A percentile compares a stretch with the other conserved stretches of the same genome.
Evolutionary conservation across 2,888 invertebrate genomes (phyloP).

Genomic region (Caenorhabditis sp.): DNA sequence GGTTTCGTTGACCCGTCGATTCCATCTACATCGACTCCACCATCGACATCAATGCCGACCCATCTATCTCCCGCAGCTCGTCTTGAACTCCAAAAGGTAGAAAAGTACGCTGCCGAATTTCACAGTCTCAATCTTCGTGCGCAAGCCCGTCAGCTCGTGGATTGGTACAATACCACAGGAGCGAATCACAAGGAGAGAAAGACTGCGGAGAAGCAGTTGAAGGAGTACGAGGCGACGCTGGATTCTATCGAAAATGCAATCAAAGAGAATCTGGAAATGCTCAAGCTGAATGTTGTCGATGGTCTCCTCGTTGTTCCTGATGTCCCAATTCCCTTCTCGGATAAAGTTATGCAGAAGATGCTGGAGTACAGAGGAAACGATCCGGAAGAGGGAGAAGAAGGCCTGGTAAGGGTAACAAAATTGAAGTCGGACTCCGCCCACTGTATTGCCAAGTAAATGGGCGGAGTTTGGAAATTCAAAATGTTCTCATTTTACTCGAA

Average conservation of each 20-base stretch:
- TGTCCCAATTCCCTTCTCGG: conserved; percentile 32
- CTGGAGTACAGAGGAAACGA: background rate
- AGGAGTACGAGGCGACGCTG: conserved; percentile 21
- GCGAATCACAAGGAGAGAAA: conserved; percentile 47
- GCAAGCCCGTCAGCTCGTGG: conserved; percentile 4
- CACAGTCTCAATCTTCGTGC: background rate
- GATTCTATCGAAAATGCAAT: conserved; percentile 3
- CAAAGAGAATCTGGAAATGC: conserved; percentile 34
- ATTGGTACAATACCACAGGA: background rate
- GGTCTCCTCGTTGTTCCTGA: conserved; percentile 4
- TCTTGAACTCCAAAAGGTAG: background rate
- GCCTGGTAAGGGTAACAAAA: background rate
- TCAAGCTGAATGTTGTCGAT: conserved; percentile 23
- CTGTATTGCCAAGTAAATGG: no score
- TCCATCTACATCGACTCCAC: background rate
- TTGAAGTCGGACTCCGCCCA: no score
- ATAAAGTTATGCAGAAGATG: conserved; percentile 26
- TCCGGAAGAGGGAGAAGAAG: background rate
- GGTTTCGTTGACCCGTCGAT: background rate
- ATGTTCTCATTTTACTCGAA: no score
- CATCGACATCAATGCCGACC: background rate
- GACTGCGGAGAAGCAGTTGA: conserved; percentile 43
- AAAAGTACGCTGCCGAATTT: conserved; percentile 18
- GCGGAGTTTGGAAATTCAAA: no score
- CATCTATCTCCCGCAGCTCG: background rate